Conservation (phyloP, 1,140 invertebrate genomes). For the Drosophila orosa region DNA sequence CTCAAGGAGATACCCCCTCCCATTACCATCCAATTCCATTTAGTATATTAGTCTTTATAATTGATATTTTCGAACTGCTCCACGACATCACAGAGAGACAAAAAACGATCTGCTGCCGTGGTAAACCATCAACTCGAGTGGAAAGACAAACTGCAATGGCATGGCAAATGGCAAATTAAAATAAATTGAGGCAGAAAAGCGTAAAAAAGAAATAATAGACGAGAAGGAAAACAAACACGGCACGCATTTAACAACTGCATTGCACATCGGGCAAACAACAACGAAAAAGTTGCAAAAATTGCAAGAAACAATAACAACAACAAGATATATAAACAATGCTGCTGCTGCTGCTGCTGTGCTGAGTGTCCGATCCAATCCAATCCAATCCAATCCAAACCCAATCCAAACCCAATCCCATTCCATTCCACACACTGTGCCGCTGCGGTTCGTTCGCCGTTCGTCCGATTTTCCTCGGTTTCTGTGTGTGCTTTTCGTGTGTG, state of each 20-base stretch:
- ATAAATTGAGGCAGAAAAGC: constrained; percentile 61
- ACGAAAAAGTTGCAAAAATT: constrained; percentile 17
- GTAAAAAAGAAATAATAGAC: constrained; percentile 54
- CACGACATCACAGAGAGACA: constrained; percentile 1
- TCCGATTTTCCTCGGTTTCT: constrained; percentile 10
- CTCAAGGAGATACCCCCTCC: too few species aligned
- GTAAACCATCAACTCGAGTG: constrained; percentile 32
- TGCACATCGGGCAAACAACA: constrained; percentile 9
- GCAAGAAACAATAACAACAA: constrained; percentile 2
- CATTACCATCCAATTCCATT: neutral
- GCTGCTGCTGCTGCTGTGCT: neutral
- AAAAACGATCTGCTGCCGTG: constrained; percentile 10
- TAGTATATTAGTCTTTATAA: neutral
- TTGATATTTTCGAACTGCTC: constrained; percentile 29
- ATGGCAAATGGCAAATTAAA: constrained; percentile 64
- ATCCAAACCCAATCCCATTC: constrained; percentile 4
- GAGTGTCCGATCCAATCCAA: constrained; percentile 9
- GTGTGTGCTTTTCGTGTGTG: constrained; percentile 8
- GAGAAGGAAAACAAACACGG: constrained; percentile 47
- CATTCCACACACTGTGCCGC: constrained; percentile 14
- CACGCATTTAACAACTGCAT: constrained; percentile 58
- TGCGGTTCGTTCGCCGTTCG: constrained; percentile 32
- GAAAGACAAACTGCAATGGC: constrained; percentile 46
- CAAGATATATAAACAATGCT: constrained; percentile 26
- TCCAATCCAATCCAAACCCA: constrained; percentile 10